Conservation (phyloP, 2,888 invertebrate species). For the Eugnorisma glareosa region DNA sequence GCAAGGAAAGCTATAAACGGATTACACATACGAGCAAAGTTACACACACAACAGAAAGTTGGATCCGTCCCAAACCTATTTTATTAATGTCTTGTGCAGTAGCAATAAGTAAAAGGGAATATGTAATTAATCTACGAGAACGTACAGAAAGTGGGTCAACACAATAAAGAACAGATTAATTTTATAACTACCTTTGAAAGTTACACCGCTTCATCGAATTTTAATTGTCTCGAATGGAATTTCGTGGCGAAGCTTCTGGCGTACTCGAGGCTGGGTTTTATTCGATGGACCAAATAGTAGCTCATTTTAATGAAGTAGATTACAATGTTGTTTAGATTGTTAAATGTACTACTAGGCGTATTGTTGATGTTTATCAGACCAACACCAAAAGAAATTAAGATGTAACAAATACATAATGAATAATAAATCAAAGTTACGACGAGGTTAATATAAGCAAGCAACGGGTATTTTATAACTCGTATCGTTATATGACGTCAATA, state of each 20-base stretch:
- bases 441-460: constrained; percentile 51
- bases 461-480: constrained; percentile 57
- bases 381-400: constrained; percentile 45
- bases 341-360: constrained; percentile 5
- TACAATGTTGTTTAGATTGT: constrained; percentile 15
- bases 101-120: constrained; percentile 77
- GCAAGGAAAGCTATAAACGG: constrained; percentile 56
- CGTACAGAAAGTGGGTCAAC: constrained; percentile 76
- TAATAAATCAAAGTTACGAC: constrained; percentile 52
- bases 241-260: constrained; percentile 53
- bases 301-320: constrained; percentile 24
- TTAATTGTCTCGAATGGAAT: constrained; percentile 66
- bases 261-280: constrained; percentile 28
- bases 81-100: constrained; percentile 78
- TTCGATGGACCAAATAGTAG: constrained; percentile 29
- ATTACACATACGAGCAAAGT: constrained; percentile 59
- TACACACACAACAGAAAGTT: constrained; percentile 69
- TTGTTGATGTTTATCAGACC: constrained; percentile 44
- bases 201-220: constrained; percentile 66
- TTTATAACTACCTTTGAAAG: constrained; percentile 68
- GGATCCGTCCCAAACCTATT: constrained; percentile 77
- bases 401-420: constrained; percentile 43
- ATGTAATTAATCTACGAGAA: constrained; percentile 78
- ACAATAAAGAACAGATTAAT: constrained; percentile 77
- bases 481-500: constrained; percentile 56